These are phyloP conservation scores for Cyprinodon tularosa DNA, from an alignment of 2,113 vertebrate species.

Conservation along the genomic window DNA sequence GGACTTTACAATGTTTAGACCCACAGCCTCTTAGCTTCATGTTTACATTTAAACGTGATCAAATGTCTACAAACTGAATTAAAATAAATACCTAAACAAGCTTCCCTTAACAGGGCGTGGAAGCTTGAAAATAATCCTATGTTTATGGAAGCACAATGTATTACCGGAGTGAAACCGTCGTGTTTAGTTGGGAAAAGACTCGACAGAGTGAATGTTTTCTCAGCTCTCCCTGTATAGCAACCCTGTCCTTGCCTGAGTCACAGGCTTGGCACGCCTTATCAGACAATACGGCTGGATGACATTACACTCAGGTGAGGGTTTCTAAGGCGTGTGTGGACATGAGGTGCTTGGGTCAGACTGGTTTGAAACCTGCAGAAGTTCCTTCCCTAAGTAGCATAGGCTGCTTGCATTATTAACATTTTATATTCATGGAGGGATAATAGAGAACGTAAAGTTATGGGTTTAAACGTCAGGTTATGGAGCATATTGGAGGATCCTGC, in stretches of 20 bases:
- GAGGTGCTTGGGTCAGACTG: neutral
- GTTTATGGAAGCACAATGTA: neutral
- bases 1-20: neutral
- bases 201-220: neutral
- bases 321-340: slow-evolving; percentile 26
- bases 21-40: neutral
- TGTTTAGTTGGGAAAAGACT: neutral
- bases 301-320: slow-evolving; percentile 41
- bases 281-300: slow-evolving; percentile 30
- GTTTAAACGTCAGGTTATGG: neutral
- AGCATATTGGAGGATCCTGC: neutral
- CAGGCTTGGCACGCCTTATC: slow-evolving; percentile 32
- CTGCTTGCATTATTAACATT: neutral
- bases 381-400: neutral
- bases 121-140: too few species aligned
- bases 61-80: too few species aligned
- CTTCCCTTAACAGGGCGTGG: too few species aligned
- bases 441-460: neutral
- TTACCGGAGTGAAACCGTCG: neutral
- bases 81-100: too few species aligned
- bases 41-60: neutral
- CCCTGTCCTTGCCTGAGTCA: neutral
- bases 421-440: too few species aligned
- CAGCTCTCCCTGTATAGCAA: neutral
- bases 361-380: neutral